phyloP scores from a whole-genome alignment of 2,888 invertebrate genomes.

The Bedellia somnulentella region DNA sequence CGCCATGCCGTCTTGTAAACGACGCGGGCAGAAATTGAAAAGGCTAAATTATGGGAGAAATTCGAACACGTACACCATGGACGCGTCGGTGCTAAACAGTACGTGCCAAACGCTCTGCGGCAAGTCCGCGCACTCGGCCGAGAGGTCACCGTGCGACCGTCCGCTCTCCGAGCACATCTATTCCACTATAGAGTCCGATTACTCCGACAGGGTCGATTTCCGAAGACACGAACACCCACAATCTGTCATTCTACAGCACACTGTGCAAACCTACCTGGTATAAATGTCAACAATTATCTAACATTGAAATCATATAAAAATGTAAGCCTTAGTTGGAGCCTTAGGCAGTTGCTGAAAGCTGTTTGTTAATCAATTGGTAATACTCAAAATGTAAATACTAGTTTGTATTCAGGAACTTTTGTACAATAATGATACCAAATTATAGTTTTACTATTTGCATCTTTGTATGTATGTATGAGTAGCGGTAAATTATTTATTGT shows the following conservation, averaged over 20 bases:
- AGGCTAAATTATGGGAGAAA: constrained; percentile 73
- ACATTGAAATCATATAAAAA: too few relatives aligned
- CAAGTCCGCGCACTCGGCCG: constrained; percentile 53
- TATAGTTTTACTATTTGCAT: constrained; percentile 52
- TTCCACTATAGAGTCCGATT: constrained; percentile 88
- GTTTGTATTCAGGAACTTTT: constrained; percentile 41
- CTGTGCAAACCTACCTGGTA: constrained; percentile 54
- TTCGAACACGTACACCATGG: constrained; percentile 85
- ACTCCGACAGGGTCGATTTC: constrained; percentile 56
- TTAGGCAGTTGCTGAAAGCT: constrained; percentile 31
- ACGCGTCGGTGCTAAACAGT: constrained; percentile 64
- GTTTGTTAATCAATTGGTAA: constrained; percentile 39
- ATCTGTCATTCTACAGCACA: constrained; percentile 48
- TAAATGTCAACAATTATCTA: too few relatives aligned
- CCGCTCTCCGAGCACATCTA: constrained; percentile 88
- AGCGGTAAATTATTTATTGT: constrained; percentile 20
- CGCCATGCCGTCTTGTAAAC: constrained; percentile 82
- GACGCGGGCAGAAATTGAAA: constrained; percentile 56
- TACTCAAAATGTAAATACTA: constrained; percentile 44
- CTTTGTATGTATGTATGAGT: constrained; percentile 47
- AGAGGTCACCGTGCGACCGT: constrained; percentile 66
- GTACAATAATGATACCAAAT: constrained; percentile 60
- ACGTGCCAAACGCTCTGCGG: constrained; percentile 64
- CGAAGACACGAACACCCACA: constrained; percentile 42
- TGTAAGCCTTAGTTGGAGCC: constrained; percentile 29